Evolutionary conservation across 2,888 invertebrate genomes (phyloP), one percentile per base, ranked within the genome.

Genomic region (Macropis europaea): DNA sequence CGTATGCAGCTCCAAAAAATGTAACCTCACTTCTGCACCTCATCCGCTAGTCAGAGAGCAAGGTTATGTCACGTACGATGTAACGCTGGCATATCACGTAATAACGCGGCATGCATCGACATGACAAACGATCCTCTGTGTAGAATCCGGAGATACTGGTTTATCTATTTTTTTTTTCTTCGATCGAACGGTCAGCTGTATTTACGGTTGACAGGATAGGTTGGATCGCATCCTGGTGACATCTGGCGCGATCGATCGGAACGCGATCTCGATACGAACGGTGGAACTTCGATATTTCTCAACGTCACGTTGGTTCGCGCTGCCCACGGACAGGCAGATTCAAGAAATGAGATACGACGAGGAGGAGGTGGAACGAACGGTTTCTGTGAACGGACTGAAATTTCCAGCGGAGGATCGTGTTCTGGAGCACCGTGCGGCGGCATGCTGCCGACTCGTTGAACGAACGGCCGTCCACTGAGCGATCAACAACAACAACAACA

Each of bases 291-390:
- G 79, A 82, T 80, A 81, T 79, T 73, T 73, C 68, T 73, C 80
- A 71, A 83, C 76, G 67, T 76, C 73, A 78, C 66, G 74, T 76
- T 75, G 62, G 73, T 68, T 54, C 64, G 59, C 62, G 61, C 74
- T 76, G 72, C 73, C 77, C 72, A 77, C 78, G 74, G 77, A 76
- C 70, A 71, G 67, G 62, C 60, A 83, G 76, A 75, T 81, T 80
- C 74, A 64, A 74, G 80, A 83, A 84, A 82, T 82, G 83, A 85
- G 82, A 82, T 84, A 83, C 82, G 82, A 76, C 76, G 76, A 61
- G 54, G 76, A 61, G 54, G 76, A 73, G 77, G 83, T 73, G 79
- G 76, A 75, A 74, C 66, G 75, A 73, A 74, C 71, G 73, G 77
- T 77, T 76, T 76, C 73, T 63, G 43, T 72, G 74, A 73, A 64